These are phyloP conservation scores for Passer montanus DNA, from an alignment of 2,113 vertebrate genomes.

Conservation along the genomic window DNA sequence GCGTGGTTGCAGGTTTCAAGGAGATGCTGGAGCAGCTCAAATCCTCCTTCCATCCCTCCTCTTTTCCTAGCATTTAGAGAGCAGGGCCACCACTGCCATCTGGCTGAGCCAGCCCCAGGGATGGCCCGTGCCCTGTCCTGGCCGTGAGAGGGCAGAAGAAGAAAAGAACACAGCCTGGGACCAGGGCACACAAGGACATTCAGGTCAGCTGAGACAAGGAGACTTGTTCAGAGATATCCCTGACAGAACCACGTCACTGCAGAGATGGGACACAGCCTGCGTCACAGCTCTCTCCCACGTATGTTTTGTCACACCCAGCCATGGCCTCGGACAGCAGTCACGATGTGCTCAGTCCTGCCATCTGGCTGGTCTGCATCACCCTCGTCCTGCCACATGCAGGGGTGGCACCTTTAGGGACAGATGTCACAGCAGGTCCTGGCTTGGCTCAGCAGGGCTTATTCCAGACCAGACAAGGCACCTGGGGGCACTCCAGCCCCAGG, in stretches of 20 bases:
- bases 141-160: background rate
- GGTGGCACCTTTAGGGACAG: background rate
- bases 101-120: background rate
- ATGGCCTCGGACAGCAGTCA: background rate
- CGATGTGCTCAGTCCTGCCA: background rate
- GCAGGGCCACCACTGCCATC: fast-evolving
- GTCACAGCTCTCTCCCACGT: background rate
- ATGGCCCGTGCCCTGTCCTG: background rate
- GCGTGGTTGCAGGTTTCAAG: background rate
- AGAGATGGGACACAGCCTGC: background rate
- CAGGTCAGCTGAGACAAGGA: background rate
- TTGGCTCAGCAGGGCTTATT: fast-evolving
- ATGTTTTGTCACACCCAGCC: background rate
- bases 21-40: background rate
- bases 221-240: background rate
- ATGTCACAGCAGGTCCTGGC: background rate
- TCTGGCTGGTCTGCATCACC: background rate
- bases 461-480: background rate
- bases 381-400: background rate
- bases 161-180: background rate
- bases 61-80: background rate
- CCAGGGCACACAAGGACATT: background rate
- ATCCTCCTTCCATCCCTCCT: background rate
- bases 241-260: background rate
- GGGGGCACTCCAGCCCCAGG: background rate